phyloP scores from a whole-genome alignment of 1,140 invertebrate genomes.

The Neomicropteryx cornuta region DNA sequence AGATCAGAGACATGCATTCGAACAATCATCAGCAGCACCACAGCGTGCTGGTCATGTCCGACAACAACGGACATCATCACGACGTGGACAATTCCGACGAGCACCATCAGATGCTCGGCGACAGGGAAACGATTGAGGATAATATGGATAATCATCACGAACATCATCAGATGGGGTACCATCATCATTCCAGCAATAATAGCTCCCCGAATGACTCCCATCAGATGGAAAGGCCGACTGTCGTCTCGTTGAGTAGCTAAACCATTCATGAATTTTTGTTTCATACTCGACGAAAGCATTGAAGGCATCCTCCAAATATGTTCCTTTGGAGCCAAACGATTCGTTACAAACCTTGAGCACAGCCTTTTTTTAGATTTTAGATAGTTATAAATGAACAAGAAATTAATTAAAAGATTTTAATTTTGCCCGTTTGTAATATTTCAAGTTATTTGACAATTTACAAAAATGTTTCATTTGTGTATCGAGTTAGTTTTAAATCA shows the following conservation, averaged over 20 bases:
- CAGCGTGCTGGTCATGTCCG: constrained; percentile 12
- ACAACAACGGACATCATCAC: constrained; percentile 8
- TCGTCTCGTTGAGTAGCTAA: constrained; percentile 23
- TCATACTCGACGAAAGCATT: too few species aligned
- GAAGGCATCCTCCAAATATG: too few species aligned
- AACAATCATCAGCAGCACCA: constrained; percentile 10
- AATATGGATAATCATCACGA: constrained; percentile 8
- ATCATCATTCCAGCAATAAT: constrained; percentile 8
- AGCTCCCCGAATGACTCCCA: constrained; percentile 10
- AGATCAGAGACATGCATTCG: constrained; percentile 2
- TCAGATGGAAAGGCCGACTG: constrained; percentile 27
- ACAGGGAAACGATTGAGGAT: constrained; percentile 9
- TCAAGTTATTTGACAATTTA: too few species aligned
- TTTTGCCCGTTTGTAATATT: too few species aligned
- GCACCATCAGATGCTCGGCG: constrained; percentile 6
- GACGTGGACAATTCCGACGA: constrained; percentile 4
- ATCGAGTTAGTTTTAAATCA: too few species aligned
- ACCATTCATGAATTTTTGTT: too few species aligned
- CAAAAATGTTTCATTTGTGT: too few species aligned
- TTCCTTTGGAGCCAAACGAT: too few species aligned
- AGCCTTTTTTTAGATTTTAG: too few species aligned
- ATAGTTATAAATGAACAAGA: too few species aligned
- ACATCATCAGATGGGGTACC: constrained; percentile 3
- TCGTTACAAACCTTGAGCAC: too few species aligned
- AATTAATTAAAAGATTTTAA: too few species aligned